phyloP scores from a whole-genome alignment of 2,888 invertebrate species.

The Troides aeacus region DNA sequence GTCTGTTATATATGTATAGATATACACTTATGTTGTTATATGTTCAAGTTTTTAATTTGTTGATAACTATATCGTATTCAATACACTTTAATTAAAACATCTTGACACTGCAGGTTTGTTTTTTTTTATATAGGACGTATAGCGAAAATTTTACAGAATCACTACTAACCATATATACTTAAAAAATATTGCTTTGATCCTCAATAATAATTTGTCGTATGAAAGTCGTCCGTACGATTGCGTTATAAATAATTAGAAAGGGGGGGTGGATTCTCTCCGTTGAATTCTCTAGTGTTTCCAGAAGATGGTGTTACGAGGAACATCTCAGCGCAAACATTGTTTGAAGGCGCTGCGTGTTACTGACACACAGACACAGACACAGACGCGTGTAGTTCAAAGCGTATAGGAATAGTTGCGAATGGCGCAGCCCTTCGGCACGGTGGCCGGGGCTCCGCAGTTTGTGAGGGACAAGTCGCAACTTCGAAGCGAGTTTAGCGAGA shows the following conservation, averaged over 20 bases:
- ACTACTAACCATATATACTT: too few species aligned
- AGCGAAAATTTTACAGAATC: too few species aligned
- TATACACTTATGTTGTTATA: too few species aligned
- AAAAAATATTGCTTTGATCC: too few species aligned
- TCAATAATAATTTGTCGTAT: too few species aligned
- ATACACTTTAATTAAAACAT: too few species aligned
- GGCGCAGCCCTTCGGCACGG: slow-evolving; percentile 1
- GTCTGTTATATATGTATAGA: too few species aligned
- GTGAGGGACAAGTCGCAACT: slow-evolving; percentile 7
- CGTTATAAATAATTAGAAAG: not conserved
- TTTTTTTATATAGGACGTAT: too few species aligned
- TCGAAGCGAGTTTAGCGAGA: slow-evolving; percentile 2
- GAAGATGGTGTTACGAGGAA: not conserved
- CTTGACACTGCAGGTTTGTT: too few species aligned
- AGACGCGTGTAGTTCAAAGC: slow-evolving; percentile 12
- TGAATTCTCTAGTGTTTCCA: not conserved
- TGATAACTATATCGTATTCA: too few species aligned
- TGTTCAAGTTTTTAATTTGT: too few species aligned
- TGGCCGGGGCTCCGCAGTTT: not conserved
- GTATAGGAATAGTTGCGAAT: slow-evolving; percentile 22
- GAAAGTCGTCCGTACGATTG: too few species aligned
- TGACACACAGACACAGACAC: slow-evolving; percentile 6
- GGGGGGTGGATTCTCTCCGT: not conserved
- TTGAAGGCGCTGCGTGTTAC: slow-evolving; percentile 15
- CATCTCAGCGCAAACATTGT: slow-evolving; percentile 1